Conservation (phyloP, 2,113 vertebrate genomes). For the Trinectes maculatus region DNA sequence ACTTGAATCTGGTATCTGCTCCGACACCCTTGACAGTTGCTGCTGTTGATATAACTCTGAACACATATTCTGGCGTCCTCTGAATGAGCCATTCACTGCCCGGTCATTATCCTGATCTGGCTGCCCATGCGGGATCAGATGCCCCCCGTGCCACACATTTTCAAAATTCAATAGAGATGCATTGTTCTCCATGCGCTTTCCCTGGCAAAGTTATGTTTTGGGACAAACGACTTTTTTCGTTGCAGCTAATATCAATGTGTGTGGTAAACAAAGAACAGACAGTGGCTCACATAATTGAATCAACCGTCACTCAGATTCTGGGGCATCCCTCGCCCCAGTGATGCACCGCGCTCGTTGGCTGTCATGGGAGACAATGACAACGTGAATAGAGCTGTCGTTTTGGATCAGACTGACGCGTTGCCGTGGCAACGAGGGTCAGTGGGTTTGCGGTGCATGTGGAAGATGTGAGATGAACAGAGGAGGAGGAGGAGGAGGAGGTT, state of each 20-base stretch:
- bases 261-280: slow-evolving; percentile 49
- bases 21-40: slow-evolving; percentile 27
- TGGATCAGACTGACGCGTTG: slow-evolving; percentile 69
- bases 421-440: slow-evolving; percentile 64
- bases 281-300: slow-evolving; percentile 66
- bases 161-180: neutral
- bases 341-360: slow-evolving; percentile 46
- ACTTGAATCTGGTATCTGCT: slow-evolving; percentile 5
- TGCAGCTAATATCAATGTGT: slow-evolving; percentile 29
- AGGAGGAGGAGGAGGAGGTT: slow-evolving; percentile 27
- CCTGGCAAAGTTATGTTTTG: slow-evolving; percentile 30
- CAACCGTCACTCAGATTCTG: slow-evolving; percentile 68
- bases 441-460: slow-evolving; percentile 50
- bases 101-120: slow-evolving; percentile 32
- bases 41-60: slow-evolving; percentile 37
- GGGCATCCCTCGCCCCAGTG: slow-evolving; percentile 67
- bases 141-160: slow-evolving; percentile 33
- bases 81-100: slow-evolving; percentile 30
- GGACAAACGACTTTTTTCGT: slow-evolving; percentile 45
- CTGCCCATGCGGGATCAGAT: slow-evolving; percentile 24
- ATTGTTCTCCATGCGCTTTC: slow-evolving; percentile 46
- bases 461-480: slow-evolving; percentile 23
- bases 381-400: slow-evolving; percentile 71
- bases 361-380: slow-evolving; percentile 67
- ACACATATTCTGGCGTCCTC: slow-evolving; percentile 28